Evolutionary conservation across 2,888 invertebrate species (phyloP).

Genomic region (Colletes collaris): DNA sequence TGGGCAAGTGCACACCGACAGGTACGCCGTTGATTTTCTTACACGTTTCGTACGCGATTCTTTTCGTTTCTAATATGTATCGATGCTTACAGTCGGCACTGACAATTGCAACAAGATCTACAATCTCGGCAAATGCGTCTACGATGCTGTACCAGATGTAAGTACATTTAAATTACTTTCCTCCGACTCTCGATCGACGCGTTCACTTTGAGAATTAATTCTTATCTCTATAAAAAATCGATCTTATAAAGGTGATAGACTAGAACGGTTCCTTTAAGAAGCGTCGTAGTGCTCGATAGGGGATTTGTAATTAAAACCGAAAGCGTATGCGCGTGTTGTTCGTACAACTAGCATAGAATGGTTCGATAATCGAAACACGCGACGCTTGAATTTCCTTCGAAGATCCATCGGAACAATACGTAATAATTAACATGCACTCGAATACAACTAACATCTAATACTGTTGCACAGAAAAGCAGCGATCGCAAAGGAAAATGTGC

Average conservation of each 20-base stretch:
- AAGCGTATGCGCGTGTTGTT: background rate
- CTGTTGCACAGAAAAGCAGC: background rate
- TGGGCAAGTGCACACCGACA: conserved; percentile 68
- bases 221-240: too few species aligned
- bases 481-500: background rate
- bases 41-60: background rate
- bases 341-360: too few species aligned
- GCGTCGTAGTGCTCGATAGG: too few species aligned
- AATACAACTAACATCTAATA: background rate
- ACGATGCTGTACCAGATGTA: conserved; percentile 73
- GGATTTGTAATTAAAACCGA: background rate
- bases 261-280: too few species aligned
- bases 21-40: too few species aligned
- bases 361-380: background rate
- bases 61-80: background rate
- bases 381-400: background rate
- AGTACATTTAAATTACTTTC: conserved; percentile 33
- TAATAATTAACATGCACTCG: conserved; percentile 14
- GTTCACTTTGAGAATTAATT: too few species aligned
- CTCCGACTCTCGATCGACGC: too few species aligned
- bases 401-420: too few species aligned
- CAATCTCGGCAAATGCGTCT: conserved; percentile 72
- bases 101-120: conserved; percentile 76
- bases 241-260: too few species aligned
- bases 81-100: conserved; percentile 65